These are phyloP conservation scores for Tachycineta bicolor DNA, from an alignment of 2,113 vertebrate species.

Conservation along the genomic window DNA sequence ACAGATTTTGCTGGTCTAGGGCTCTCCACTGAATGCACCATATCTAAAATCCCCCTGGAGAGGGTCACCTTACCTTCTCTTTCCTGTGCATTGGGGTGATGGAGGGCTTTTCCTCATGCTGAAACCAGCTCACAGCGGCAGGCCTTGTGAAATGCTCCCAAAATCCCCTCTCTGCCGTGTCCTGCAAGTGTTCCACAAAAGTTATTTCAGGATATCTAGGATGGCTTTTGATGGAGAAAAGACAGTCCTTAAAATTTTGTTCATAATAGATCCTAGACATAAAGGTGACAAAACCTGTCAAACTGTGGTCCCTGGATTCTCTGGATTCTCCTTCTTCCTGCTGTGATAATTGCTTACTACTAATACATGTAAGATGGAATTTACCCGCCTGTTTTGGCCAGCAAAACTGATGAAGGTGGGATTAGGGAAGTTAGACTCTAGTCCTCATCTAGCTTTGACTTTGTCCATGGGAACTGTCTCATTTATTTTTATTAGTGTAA, in stretches of 20 bases:
- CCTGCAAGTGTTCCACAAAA: conserved; percentile 15
- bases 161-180: not conserved
- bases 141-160: not conserved
- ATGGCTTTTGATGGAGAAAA: not conserved
- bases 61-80: conserved; percentile 71
- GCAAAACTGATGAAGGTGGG: not conserved
- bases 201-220: not conserved
- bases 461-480: not conserved
- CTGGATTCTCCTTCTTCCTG: not conserved
- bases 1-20: not conserved
- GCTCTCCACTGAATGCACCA: not conserved
- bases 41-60: not conserved
- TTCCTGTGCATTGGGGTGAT: conserved; percentile 62
- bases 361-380: not conserved
- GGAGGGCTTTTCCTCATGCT: conserved; percentile 74
- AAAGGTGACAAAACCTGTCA: not conserved
- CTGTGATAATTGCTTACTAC: not conserved
- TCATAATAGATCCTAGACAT: not conserved
- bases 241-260: not conserved
- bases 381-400: not conserved
- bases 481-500: not conserved
- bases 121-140: conserved; percentile 61
- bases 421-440: not conserved
- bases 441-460: not conserved
- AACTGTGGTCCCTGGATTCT: not conserved